Conservation (phyloP, 2,113 vertebrate genomes). For the Ancistrus triradiatus region DNA sequence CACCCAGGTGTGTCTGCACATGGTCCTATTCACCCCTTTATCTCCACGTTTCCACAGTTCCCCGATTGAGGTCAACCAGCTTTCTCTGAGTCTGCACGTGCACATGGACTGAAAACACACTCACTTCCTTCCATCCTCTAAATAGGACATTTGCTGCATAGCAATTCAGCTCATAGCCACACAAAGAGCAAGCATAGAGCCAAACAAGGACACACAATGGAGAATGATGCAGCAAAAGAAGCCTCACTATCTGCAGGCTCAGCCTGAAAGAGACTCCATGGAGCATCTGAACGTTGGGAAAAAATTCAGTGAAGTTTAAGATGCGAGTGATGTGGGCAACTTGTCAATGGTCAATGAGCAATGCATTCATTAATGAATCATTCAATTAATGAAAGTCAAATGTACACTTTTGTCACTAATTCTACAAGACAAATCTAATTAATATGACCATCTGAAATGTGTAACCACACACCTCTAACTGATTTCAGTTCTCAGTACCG, state of each 20-base stretch:
- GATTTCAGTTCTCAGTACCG: no score
- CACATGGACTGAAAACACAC: conserved; percentile 57
- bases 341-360: no score
- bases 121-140: conserved; percentile 46
- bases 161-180: conserved; percentile 18
- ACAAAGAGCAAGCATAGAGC: conserved; percentile 14
- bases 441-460: no score
- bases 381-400: no score
- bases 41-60: conserved; percentile 60
- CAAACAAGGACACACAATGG: conserved; percentile 23
- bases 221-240: conserved; percentile 22
- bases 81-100: conserved; percentile 51
- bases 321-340: no score
- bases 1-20: conserved; percentile 24
- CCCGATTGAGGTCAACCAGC: conserved; percentile 59
- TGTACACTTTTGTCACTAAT: no score
- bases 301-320: no score
- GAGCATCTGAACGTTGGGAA: no score
- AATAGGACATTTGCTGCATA: conserved; percentile 46
- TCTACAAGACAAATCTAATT: no score
- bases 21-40: conserved; percentile 10
- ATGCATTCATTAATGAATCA: no score
- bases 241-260: neutral
- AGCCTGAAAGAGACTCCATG: no score
- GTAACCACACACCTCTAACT: no score